Base-by-base conservation (phyloP, 2,888 invertebrate species). In the Orchestes rusci region DNA sequence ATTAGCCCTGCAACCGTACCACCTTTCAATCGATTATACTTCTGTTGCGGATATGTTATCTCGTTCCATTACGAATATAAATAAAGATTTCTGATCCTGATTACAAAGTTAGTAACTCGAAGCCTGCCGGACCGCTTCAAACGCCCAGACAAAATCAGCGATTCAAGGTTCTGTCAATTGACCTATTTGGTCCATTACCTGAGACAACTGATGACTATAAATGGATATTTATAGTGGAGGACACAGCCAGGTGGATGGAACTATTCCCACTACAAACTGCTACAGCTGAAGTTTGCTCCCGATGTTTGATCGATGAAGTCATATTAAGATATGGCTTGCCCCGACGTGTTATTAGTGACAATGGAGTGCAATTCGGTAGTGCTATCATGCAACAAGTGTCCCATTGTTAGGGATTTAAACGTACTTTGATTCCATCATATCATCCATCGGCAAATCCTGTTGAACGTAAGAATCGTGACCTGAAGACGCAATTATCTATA, bases 261-360 rank as follows among this genome's bases (percentile, higher is more conserved):
- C n/a, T n/a, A n/a, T n/a, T n/a, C n/a, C n/a, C n/a, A n/a, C n/a
- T n/a, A n/a, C n/a, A n/a, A n/a, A n/a, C n/a, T n/a, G n/a, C n/a
- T n/a, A n/a, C n/a, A n/a, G n/a, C n/a, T n/a, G n/a, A n/a, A n/a
- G n/a, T n/a, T n/a, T n/a, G n/a, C n/a, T n/a, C n/a, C n/a, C n/a
- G n/a, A n/a, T n/a, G n/a, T n/a, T n/a, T n/a, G n/a, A 49, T 60
- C 4, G 46, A 58, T 19, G 56, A 61, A 44, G 41, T 59, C 10
- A 45, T 57, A 16, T 46, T 59, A 2, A 51, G 64, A 2, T 65
- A 58, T 49, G 65, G 65, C 1, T 36, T 56, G 1, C 65, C 64
- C 0, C 18, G 64, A 2, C 36, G 56, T 33, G 34, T 68, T 1
- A 57, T 59, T 2, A 58, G 56, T 19, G 65, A 68, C 43, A 67